A percentile compares a stretch with the other conserved stretches of the same genome.
Conservation (phyloP, 2,113 vertebrate species). For the Oreochromis niloticus region DNA sequence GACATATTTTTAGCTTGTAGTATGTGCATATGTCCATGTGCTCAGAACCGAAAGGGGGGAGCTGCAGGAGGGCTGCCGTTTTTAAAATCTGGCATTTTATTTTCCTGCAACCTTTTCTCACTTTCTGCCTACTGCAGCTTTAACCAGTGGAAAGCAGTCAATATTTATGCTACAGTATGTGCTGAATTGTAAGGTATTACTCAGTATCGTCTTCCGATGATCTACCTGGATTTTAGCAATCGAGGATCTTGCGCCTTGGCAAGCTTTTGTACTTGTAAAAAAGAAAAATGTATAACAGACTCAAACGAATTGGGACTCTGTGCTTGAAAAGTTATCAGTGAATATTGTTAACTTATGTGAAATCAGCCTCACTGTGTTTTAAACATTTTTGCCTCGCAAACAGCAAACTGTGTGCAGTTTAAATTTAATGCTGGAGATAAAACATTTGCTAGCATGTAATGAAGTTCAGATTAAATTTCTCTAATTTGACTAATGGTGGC, state of each 20-base stretch:
- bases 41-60: background rate
- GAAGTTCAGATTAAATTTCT: constrained; percentile 33
- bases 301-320: constrained; percentile 31
- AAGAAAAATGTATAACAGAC: constrained; percentile 30
- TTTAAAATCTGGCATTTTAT: background rate
- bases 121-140: background rate
- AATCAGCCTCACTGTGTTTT: constrained; percentile 9
- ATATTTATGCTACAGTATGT: constrained; percentile 17
- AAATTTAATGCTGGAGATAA: constrained; percentile 7
- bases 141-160: constrained; percentile 16
- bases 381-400: background rate
- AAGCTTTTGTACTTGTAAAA: constrained; percentile 46
- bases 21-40: background rate
- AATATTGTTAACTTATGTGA: constrained; percentile 36
- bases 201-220: constrained; percentile 43
- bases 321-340: constrained; percentile 16
- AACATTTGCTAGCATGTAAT: constrained; percentile 19
- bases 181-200: constrained; percentile 1
- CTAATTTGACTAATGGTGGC: constrained; percentile 37
- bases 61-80: background rate
- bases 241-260: constrained; percentile 46
- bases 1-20: background rate
- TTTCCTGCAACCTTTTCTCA: background rate
- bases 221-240: constrained; percentile 64
- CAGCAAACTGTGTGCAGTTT: background rate